These are phyloP conservation scores for Latrodectus hesperus DNA, from an alignment of 2,888 invertebrate species.

Conservation along the genomic window DNA sequence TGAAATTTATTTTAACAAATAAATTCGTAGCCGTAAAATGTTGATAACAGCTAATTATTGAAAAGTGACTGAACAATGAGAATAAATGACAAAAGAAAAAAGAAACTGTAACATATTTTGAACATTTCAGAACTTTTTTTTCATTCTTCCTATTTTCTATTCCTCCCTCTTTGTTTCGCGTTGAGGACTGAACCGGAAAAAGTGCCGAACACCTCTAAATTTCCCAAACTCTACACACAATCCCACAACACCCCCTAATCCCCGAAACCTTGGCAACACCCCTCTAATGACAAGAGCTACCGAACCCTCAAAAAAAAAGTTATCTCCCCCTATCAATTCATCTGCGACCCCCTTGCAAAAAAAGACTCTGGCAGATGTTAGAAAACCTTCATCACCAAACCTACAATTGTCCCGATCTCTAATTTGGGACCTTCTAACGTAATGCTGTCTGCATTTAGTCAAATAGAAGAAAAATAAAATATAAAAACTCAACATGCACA, in stretches of 20 bases:
- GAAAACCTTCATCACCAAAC: constrained; percentile 42
- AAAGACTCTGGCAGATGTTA: constrained; percentile 42
- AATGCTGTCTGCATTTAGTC: constrained; percentile 1
- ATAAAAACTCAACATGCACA: constrained; percentile 19
- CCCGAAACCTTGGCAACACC: constrained; percentile 36
- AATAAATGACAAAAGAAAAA: background rate
- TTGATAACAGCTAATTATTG: no score
- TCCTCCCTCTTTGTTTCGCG: constrained; percentile 9
- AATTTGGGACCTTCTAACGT: constrained; percentile 19
- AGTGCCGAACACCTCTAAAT: constrained; percentile 43
- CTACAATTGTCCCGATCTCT: constrained; percentile 54
- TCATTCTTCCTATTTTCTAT: background rate
- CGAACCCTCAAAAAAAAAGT: constrained; percentile 41
- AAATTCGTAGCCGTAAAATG: no score
- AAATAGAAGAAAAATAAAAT: constrained; percentile 5
- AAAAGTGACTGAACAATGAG: background rate
- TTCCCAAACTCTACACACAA: constrained; percentile 27
- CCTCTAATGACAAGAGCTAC: constrained; percentile 63
- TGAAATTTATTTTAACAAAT: no score
- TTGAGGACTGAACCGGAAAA: constrained; percentile 45
- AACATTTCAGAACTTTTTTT: background rate
- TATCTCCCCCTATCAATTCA: constrained; percentile 5
- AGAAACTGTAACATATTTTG: background rate
- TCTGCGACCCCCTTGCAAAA: background rate
- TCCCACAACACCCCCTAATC: constrained; percentile 39